Evolutionary conservation across 2,113 vertebrate species (phyloP).

Genomic region (Pelvicachromis taeniatus): DNA sequence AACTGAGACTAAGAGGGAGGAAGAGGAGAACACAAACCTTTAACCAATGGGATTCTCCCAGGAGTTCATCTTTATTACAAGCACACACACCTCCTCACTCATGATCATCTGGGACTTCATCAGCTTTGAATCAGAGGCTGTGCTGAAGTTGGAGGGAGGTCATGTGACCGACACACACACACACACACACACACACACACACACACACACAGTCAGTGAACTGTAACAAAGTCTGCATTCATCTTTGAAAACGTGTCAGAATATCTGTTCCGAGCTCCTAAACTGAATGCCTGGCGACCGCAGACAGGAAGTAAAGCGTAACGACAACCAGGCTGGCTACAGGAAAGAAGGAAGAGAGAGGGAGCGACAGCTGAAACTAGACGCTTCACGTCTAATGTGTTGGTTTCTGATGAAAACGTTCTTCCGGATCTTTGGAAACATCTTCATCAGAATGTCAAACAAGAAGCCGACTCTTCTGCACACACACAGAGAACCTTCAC

Average conservation of each 20-base stretch:
- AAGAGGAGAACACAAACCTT: background rate
- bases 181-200: background rate
- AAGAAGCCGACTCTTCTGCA: background rate
- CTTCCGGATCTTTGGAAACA: background rate
- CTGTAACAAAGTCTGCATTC: background rate
- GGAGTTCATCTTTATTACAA: background rate
- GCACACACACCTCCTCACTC: background rate
- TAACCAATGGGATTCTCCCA: background rate
- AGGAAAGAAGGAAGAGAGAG: too few relatives aligned
- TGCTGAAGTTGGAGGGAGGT: background rate
- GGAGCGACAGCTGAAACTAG: background rate
- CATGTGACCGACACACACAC: background rate
- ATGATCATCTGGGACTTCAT: background rate
- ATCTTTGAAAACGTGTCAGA: background rate
- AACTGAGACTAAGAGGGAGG: background rate
- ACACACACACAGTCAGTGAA: background rate
- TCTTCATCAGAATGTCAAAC: background rate
- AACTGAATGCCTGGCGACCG: background rate
- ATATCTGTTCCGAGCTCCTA: background rate
- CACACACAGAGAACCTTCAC: background rate
- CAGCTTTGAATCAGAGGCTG: background rate
- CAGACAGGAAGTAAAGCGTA: background rate
- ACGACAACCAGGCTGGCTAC: too few relatives aligned
- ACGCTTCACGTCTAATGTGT: background rate
- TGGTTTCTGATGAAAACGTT: background rate